Base-by-base conservation (phyloP, 2,888 invertebrate genomes). In the Seladonia tumulorum region DNA sequence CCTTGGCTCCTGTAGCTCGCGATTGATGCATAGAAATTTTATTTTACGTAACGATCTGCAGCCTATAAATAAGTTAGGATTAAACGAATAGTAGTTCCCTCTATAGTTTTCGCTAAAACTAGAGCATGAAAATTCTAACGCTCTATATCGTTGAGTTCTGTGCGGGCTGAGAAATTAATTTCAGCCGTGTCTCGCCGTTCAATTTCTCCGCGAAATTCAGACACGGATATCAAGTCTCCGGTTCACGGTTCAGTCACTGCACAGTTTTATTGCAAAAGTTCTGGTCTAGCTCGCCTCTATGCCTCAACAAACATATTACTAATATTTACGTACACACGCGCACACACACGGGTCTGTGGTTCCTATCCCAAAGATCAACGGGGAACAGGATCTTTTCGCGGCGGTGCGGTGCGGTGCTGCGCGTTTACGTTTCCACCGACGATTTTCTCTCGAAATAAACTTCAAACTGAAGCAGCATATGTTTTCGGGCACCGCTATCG, bases 391-490 rank as follows among this genome's bases (percentile, higher is more conserved):
- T 81, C 81, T 76, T 81, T 72, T 45, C 60, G 29, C 42, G n/a
- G 53, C n/a, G 22, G 25, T 18, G 14, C n/a, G 22, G 25, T 18
- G 14, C 42, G 39, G 47, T 72, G 57, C 39, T 72, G 57, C 39
- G 39, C 35, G 35, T 66, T 16, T 25, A 45, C 49, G 63, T 57
- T 39, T 39, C 47, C 29, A 35, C 66, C 29, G 16, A 49, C 60
- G 60, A 72, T 83, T 83, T 76, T 76, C 76, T 45, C 29, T 53
- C 47, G 63, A 29, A 74, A 60, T 63, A 63, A 18, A 63, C 18
- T 63, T 57, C 63, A 16, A 29, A 63, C 63, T 1, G 29, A 12
- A 25, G 18, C 63, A 2, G 29, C 70, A 16, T 47, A n/a, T 12
- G 57, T 10, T 2, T 12, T 8, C 7, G 7, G 2, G 18, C 25